phyloP scores from a whole-genome alignment of 2,888 invertebrate species.

The Pseudeuparius sepicola region DNA sequence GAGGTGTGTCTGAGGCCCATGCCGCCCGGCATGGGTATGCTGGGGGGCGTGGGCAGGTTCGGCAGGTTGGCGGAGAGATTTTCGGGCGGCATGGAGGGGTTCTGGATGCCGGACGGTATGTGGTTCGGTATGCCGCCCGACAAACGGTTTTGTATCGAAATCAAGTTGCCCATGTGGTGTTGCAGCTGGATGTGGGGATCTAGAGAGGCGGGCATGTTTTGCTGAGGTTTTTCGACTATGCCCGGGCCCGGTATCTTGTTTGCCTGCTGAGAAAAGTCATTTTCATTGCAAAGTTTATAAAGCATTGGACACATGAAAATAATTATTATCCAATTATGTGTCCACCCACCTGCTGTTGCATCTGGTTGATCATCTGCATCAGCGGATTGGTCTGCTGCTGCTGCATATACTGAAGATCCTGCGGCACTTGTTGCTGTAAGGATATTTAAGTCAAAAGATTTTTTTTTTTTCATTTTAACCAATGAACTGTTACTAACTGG shows the following conservation, averaged over 20 bases:
- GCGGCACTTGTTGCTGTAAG: conserved; percentile 26
- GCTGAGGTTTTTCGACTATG: conserved; percentile 32
- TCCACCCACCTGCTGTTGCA: too few relatives aligned
- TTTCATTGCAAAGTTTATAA: conserved; percentile 17
- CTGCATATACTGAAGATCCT: conserved; percentile 35
- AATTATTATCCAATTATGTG: too few relatives aligned
- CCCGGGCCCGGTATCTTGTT: conserved; percentile 33
- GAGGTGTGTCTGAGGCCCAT: conserved; percentile 25
- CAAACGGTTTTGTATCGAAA: conserved; percentile 35
- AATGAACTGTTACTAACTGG: too few relatives aligned
- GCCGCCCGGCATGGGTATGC: conserved; percentile 20
- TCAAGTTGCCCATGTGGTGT: conserved; percentile 44
- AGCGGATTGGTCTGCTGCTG: conserved; percentile 42
- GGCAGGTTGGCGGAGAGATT: conserved; percentile 25
- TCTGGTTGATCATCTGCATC: conserved; percentile 46
- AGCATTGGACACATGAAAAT: too few relatives aligned
- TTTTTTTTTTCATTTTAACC: too few relatives aligned
- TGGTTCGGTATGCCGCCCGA: conserved; percentile 25
- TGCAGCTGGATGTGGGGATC: conserved; percentile 41
- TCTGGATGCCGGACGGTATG: conserved; percentile 22
- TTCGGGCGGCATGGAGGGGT: conserved; percentile 23
- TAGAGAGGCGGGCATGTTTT: conserved; percentile 32
- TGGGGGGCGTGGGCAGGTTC: conserved; percentile 20
- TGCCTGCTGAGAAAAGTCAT: too few relatives aligned
- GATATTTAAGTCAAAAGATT: too few relatives aligned